Conservation (phyloP, 2,888 invertebrate species). For the Panorpa germanica region DNA sequence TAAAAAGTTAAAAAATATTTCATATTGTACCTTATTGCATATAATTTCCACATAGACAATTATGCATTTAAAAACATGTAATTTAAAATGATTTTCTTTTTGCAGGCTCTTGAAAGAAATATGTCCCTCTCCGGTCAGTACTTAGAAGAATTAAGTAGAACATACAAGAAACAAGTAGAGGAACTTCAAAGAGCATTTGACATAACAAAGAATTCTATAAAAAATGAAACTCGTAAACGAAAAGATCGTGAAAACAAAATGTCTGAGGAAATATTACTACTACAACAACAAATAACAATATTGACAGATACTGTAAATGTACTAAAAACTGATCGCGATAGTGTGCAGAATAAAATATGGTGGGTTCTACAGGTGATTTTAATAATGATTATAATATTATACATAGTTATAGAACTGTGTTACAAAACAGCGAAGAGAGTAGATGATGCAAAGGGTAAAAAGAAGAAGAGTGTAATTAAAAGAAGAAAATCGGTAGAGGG, state of each 20-base stretch:
- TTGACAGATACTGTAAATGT: slow-evolving; percentile 38
- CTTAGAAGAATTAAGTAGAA: slow-evolving; percentile 83
- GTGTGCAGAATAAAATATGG: no score
- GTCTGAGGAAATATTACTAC: slow-evolving; percentile 51
- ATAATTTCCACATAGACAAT: not conserved
- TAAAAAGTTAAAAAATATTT: not conserved
- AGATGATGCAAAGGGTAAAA: slow-evolving; percentile 8
- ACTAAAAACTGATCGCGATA: no score
- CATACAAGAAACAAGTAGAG: slow-evolving; percentile 93
- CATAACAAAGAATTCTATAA: slow-evolving; percentile 52
- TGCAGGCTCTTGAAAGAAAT: slow-evolving; percentile 80
- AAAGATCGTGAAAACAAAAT: slow-evolving; percentile 61
- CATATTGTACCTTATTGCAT: not conserved
- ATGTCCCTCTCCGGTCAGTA: slow-evolving; percentile 95
- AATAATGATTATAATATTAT: no score
- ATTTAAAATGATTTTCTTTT: slow-evolving; percentile 14
- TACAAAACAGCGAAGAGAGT: slow-evolving; percentile 21
- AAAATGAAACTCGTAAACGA: slow-evolving; percentile 47
- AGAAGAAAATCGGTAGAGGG: slow-evolving; percentile 49
- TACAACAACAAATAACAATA: slow-evolving; percentile 43
- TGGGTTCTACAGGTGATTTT: no score
- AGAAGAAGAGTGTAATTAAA: slow-evolving; percentile 18
- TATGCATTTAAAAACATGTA: not conserved
- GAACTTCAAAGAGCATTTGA: slow-evolving; percentile 78
- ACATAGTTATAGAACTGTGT: slow-evolving; percentile 10